These are phyloP conservation scores for Xanthia togata DNA, from an alignment of 2,888 invertebrate genomes.

Conservation along the genomic window DNA sequence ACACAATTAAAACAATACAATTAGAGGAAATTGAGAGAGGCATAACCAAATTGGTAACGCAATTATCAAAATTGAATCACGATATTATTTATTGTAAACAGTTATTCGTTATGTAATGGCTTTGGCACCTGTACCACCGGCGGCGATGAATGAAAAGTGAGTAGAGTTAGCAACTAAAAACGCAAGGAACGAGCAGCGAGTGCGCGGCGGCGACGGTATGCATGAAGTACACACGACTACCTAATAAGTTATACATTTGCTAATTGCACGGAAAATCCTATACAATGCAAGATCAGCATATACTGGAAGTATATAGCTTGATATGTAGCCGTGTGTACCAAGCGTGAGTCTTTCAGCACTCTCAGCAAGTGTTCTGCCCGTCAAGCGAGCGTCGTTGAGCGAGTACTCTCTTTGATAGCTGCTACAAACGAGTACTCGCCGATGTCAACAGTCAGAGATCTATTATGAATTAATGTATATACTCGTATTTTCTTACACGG, in stretches of 20 bases:
- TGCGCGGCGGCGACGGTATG: background rate
- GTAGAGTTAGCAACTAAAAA: background rate
- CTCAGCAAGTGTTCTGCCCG: background rate
- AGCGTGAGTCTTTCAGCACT: background rate
- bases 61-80: conserved; percentile 67
- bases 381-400: no score
- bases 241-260: no score
- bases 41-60: conserved; percentile 32
- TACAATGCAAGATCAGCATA: no score
- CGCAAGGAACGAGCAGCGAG: background rate
- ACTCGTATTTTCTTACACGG: background rate
- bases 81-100: conserved; percentile 51
- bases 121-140: background rate
- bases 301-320: no score
- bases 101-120: conserved; percentile 51
- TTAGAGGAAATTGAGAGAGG: conserved; percentile 31
- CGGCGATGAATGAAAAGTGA: background rate
- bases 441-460: background rate
- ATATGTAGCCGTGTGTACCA: no score
- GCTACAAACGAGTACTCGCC: background rate
- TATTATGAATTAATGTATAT: background rate
- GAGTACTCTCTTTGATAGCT: background rate
- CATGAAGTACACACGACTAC: background rate
- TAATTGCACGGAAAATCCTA: no score
- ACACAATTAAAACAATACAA: conserved; percentile 49